Base-by-base conservation (phyloP, 2,797 vertebrate genomes). In the Heteromormyrus szaboi region DNA sequence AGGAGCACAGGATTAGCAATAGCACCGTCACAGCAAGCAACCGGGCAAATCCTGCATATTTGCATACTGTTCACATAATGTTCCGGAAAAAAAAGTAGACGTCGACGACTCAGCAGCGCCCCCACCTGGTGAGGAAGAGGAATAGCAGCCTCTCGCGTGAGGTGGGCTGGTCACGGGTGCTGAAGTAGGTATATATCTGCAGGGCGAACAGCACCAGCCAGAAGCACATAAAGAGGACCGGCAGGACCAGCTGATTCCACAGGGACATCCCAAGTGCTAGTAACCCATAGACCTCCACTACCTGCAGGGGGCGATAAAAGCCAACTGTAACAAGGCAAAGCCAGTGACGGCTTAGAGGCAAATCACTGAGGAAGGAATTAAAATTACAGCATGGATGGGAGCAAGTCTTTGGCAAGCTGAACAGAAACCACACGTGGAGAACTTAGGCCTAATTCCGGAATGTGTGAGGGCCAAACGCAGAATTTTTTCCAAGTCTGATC, bases 141-240 rank as follows among this genome's bases (percentile, higher is more conserved):
- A 99, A 99, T 89, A 99, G 97, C 0, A 99, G 97, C 88, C 99
- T 96, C 93, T 99, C 99, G 50, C 98, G 96, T 17, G 99, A 99
- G 72, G 98, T 97, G 72, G 98, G 98, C 93, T 99, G 97, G 94
- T 99, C 98, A 81, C 98, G 95, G 89, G 98, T 99, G 93, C 98
- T 99, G 93, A 99, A 98, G 93, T 99, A 99, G 7, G 98, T 97
- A 94, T 99, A 99, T 93, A 99, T 99, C 95, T 99, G 99, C 92
- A 99, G 97, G 84, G 97, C 96, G 76, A 99, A 99, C 86, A 99
- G 95, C 91, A 99, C 96, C 25, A 99, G 96, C 98, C 99, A 99
- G 92, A 99, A 99, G 91, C 98, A 97, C 98, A 99, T 99, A 93
- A 99, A 99, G 81, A 99, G 97, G 84, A 99, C 98, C 0, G 99